Percentiles rank a stretch among this genome's conserved stretches.
Evolutionary conservation across 2,113 vertebrate species (phyloP).

Genomic region (Megalops atlanticus): DNA sequence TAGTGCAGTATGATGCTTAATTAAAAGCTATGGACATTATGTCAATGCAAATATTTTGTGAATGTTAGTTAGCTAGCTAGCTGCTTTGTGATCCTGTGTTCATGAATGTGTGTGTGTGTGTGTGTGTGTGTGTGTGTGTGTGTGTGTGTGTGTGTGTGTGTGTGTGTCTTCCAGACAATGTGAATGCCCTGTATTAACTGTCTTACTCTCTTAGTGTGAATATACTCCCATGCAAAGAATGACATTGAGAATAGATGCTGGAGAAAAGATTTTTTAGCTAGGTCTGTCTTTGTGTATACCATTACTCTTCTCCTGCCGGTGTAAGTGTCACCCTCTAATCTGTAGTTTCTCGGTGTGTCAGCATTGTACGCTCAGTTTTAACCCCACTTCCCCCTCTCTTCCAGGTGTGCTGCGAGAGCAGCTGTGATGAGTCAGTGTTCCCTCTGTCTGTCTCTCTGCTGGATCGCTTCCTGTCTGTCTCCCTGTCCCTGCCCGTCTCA

Average conservation of each 20-base stretch:
- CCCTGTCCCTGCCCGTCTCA: constrained; percentile 58
- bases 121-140: too few relatives aligned
- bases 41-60: too few relatives aligned
- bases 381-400: background rate
- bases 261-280: too few relatives aligned
- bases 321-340: background rate
- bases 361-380: background rate
- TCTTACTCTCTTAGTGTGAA: too few relatives aligned
- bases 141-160: too few relatives aligned
- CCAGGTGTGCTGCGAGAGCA: constrained; percentile 73
- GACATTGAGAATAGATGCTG: too few relatives aligned
- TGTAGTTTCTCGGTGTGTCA: background rate
- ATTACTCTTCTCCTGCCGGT: background rate
- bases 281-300: too few relatives aligned
- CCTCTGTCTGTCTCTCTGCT: constrained; percentile 71
- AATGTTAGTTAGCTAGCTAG: too few relatives aligned
- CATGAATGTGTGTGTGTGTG: too few relatives aligned
- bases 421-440: constrained; percentile 73
- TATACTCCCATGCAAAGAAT: background rate
- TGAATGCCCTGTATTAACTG: background rate
- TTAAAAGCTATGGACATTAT: too few relatives aligned
- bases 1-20: background rate
- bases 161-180: background rate
- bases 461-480: constrained; percentile 69
- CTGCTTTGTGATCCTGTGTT: too few relatives aligned